phyloP scores from a whole-genome alignment of 2,888 invertebrate genomes.

The Melangyna quadrimaculata region DNA sequence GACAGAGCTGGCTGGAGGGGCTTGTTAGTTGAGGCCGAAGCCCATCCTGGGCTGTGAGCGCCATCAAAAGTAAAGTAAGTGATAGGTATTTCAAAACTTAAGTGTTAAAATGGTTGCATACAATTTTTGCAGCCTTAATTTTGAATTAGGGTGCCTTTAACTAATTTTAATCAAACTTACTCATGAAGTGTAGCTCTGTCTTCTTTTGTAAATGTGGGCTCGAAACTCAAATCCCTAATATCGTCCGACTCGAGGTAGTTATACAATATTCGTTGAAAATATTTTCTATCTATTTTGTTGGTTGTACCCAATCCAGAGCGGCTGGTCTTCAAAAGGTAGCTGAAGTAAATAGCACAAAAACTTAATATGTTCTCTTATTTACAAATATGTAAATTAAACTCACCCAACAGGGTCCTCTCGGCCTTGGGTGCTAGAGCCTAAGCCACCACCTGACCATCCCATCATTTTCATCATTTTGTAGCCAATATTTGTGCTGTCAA shows the following conservation, averaged over 20 bases:
- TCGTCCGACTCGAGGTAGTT: constrained; percentile 81
- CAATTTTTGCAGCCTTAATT: too few species aligned
- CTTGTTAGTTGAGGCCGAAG: too few species aligned
- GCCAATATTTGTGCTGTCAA: constrained; percentile 79
- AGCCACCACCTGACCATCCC: constrained; percentile 89
- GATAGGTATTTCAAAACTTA: too few species aligned
- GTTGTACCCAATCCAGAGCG: constrained; percentile 78
- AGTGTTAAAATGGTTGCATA: too few species aligned
- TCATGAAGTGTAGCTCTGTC: constrained; percentile 85
- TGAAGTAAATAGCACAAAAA: constrained; percentile 33
- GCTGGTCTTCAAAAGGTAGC: constrained; percentile 78
- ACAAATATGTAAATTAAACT: constrained; percentile 4
- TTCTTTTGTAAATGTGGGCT: constrained; percentile 84
- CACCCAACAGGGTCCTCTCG: constrained; percentile 84
- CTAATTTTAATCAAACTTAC: constrained; percentile 75
- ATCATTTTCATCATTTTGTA: constrained; percentile 85
- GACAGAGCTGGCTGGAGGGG: too few species aligned
- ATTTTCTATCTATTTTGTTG: constrained; percentile 73
- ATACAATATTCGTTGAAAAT: constrained; percentile 78
- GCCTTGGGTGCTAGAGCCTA: constrained; percentile 85
- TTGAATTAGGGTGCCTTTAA: too few species aligned
- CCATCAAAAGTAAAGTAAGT: too few species aligned
- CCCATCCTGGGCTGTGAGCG: too few species aligned
- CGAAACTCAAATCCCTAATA: constrained; percentile 84
- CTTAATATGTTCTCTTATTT: background rate